phyloP scores from a whole-genome alignment of 37 sponge, comb jelly and placozoan genomes.

The Mnemiopsis leidyi region DNA sequence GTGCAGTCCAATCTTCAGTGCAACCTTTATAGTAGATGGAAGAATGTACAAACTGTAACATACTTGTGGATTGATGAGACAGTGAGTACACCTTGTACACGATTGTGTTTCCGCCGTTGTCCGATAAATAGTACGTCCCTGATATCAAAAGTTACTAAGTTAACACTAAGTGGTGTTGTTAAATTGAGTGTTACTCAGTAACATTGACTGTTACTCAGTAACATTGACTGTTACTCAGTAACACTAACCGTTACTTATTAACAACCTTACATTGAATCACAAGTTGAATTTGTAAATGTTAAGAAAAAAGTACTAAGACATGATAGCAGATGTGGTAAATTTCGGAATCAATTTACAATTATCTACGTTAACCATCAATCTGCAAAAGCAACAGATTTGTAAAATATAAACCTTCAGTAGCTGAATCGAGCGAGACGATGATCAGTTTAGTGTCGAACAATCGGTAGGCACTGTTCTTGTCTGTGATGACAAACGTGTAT shows the following conservation, averaged over 20 bases:
- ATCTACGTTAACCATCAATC: no score
- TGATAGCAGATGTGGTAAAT: no score
- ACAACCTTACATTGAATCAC: neutral
- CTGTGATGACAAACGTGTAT: neutral
- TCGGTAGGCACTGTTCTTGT: neutral
- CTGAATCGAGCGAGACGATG: neutral
- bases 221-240: no score
- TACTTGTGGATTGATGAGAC: neutral
- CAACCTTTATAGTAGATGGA: no score
- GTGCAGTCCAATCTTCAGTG: no score
- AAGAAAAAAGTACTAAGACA: no score
- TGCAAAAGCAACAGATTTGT: neutral
- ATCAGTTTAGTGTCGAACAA: neutral
- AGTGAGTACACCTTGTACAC: neutral
- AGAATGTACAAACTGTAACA: no score
- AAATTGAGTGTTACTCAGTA: no score
- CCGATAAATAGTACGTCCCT: neutral
- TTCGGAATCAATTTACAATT: no score
- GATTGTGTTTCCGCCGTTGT: neutral
- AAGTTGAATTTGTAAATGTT: no score
- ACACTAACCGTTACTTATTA: neutral
- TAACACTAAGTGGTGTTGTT: no score
- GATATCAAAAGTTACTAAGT: neutral
- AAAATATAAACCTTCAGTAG: neutral
- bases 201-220: no score